A percentile compares a stretch with the other conserved stretches of the same genome.
Conservation (phyloP, 2,888 invertebrate genomes). For the Rhagonycha lutea region DNA sequence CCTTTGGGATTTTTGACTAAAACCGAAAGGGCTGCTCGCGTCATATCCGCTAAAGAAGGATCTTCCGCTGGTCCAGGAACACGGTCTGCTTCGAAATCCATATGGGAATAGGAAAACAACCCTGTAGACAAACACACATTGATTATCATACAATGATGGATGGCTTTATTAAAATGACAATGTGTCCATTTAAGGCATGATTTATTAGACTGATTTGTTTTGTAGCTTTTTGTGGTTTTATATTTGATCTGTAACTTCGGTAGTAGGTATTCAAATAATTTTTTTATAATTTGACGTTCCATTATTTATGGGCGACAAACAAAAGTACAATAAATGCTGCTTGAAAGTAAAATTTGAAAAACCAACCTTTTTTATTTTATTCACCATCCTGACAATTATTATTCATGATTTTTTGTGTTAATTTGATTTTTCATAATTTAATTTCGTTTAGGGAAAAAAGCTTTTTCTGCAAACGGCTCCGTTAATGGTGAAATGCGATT, state of each 20-base stretch:
- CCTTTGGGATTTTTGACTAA: constrained; percentile 74
- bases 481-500: neutral
- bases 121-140: constrained; percentile 55
- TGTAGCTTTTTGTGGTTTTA: neutral
- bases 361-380: too few relatives aligned
- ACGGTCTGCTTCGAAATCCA: constrained; percentile 78
- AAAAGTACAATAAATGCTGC: too few relatives aligned
- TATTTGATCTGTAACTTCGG: neutral
- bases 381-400: neutral
- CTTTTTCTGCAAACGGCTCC: neutral
- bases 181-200: constrained; percentile 2
- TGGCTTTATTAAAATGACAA: constrained; percentile 10
- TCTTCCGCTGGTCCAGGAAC: constrained; percentile 70
- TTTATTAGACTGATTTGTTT: neutral
- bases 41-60: constrained; percentile 78
- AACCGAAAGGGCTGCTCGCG: constrained; percentile 71
- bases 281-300: neutral
- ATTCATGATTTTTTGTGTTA: neutral
- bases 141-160: constrained; percentile 14
- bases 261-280: neutral
- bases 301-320: neutral
- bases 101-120: constrained; percentile 76
- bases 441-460: neutral
- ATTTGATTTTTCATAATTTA: neutral
- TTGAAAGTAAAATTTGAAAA: too few relatives aligned